phyloP scores from a whole-genome alignment of 2,797 vertebrate species.

The Pyrocephalus nanus region DNA sequence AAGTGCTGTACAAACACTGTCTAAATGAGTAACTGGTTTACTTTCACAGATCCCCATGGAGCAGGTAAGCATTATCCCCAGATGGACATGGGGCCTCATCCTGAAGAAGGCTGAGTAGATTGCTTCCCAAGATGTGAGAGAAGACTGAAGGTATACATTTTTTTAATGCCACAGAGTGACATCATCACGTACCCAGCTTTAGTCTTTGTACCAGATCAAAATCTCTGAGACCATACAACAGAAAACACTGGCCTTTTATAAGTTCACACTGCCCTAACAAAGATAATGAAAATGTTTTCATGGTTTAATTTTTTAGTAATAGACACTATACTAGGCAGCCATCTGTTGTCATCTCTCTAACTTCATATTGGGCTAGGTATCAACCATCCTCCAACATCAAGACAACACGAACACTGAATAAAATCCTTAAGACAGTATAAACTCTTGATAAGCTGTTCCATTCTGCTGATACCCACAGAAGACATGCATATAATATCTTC shows the following conservation, averaged over 20 bases:
- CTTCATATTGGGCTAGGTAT: not conserved
- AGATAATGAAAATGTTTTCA: not conserved
- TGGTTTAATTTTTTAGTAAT: not conserved
- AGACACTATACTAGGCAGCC: not conserved
- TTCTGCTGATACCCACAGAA: not conserved
- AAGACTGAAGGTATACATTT: not conserved
- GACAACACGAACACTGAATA: not conserved
- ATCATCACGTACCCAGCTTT: not conserved
- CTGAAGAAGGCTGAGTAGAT: not conserved
- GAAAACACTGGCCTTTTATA: not conserved
- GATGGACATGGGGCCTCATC: not conserved
- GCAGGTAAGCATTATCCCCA: not conserved
- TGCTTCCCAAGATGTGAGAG: not conserved
- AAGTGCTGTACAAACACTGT: not conserved
- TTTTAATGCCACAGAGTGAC: not conserved
- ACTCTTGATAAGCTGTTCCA: not conserved
- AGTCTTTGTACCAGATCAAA: not conserved
- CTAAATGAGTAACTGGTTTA: not conserved
- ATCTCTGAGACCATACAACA: not conserved
- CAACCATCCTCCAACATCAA: not conserved
- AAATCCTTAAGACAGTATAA: not conserved
- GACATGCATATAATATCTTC: not conserved
- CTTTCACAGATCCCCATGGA: not conserved
- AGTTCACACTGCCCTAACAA: not conserved
- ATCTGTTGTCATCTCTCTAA: not conserved